Evolutionary conservation across 2,888 invertebrate genomes (phyloP), one percentile per base, ranked within the genome.

Genomic region (Lutraria lutraria): DNA sequence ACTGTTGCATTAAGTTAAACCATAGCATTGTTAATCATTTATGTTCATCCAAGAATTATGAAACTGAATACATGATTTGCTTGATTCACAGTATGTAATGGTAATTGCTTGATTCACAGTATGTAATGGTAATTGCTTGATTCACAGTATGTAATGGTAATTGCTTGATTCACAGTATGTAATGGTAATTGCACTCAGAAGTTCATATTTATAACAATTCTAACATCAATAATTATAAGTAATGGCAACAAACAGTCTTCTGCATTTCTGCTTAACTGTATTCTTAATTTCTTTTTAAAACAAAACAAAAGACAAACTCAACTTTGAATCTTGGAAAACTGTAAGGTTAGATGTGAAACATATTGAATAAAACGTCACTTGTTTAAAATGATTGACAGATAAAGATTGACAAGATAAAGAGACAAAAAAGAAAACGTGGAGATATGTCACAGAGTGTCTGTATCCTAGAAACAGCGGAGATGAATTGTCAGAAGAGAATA

Each of bases 341-440:
- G 63, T n/a, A 25, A 25, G 63, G 63, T 68, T 68, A 19, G 15
- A 81, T 52, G 53, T 52, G 81, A 52, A 52, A 60, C 56, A n/a
- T 84, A 88, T 88, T 81, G 88, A 83, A 80, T 81, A 88, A 83
- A 52, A 86, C 84, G 86, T 83, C 80, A 72, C 29, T 63, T n/a
- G 83, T 63, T 54, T 83, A 79, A 82, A 29, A 52, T 89, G 89
- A 89, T 83, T 86, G 89, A 89, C 84, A 84, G 79, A 89, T 89
- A 52, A 68, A 79, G 63, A 86, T 53, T 86, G 86, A 89, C 89
- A 86, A 81, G 79, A 81, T 60, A 85, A 80, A 54, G 52, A 85
- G 85, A 85, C 86, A 88, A 83, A 84, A 88, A 84, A 80, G 25
- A 76, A 79, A 25, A 25, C 60, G 31, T 29, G 54, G 25, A 81